Conservation (phyloP, 1,140 invertebrate genomes). For the Archegozetes longisetosus region DNA sequence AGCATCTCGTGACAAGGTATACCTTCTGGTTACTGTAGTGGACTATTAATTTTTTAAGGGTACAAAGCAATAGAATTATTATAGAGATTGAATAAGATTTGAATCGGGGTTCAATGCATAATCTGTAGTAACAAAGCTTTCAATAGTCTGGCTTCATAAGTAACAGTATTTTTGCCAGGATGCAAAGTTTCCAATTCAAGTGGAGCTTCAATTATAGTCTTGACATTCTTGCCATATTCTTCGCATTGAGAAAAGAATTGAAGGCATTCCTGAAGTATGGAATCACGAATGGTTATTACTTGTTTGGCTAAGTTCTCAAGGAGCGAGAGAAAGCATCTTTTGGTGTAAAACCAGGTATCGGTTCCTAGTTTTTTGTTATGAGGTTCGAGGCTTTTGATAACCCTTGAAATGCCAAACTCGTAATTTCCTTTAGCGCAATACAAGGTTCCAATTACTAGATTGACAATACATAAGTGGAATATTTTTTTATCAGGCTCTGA, state of each 20-base stretch:
- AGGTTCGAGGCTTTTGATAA: constrained; percentile 90
- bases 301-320: constrained; percentile 84
- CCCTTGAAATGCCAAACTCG: constrained; percentile 94
- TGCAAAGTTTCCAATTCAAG: constrained; percentile 51
- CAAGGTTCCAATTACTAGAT: constrained; percentile 93
- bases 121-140: constrained; percentile 70
- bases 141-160: constrained; percentile 71
- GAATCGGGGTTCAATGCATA: no score
- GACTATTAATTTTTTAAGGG: no score
- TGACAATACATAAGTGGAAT: constrained; percentile 95
- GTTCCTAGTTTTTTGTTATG: constrained; percentile 88
- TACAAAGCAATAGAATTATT: no score
- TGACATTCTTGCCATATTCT: constrained; percentile 62
- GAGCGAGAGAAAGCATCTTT: constrained; percentile 79
- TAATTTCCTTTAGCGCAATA: constrained; percentile 99
- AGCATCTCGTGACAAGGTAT: no score
- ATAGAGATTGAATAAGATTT: no score
- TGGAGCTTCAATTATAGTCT: constrained; percentile 62
- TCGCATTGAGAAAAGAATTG: constrained; percentile 81
- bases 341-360: constrained; percentile 95
- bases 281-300: constrained; percentile 70
- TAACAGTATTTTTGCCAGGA: constrained; percentile 76
- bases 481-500: constrained; percentile 88
- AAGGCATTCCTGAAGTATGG: constrained; percentile 73
- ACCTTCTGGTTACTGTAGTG: no score